Evolutionary conservation across 2,888 invertebrate species (phyloP).

Genomic region (Lasius platythorax): DNA sequence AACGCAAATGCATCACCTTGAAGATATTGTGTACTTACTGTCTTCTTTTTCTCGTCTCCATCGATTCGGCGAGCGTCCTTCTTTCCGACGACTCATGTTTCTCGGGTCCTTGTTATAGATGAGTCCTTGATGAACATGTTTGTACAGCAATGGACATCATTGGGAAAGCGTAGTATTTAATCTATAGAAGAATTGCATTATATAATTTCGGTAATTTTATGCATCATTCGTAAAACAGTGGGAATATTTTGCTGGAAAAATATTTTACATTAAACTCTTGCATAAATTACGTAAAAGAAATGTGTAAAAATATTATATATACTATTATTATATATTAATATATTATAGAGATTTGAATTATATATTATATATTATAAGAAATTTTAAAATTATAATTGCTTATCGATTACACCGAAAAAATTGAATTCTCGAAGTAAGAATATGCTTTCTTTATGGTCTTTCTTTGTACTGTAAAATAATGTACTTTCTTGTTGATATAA

Average conservation of each 20-base stretch:
- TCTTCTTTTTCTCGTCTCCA: conserved; percentile 21
- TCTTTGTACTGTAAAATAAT: too few relatives aligned
- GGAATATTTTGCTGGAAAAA: neutral
- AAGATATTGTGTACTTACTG: conserved; percentile 40
- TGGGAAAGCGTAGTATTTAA: neutral
- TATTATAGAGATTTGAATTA: neutral
- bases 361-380: neutral
- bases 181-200: neutral
- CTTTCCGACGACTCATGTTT: conserved; percentile 44
- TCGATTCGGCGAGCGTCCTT: conserved; percentile 61
- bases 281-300: neutral
- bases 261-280: neutral
- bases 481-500: too few relatives aligned
- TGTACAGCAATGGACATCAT: neutral
- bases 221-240: neutral
- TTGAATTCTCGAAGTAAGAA: too few relatives aligned
- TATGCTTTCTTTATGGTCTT: too few relatives aligned
- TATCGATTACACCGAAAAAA: neutral
- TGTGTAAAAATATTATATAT: neutral
- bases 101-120: conserved; percentile 31
- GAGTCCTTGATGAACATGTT: conserved; percentile 38
- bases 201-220: neutral
- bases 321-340: neutral
- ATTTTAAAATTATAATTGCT: neutral
- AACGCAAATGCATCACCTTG: conserved; percentile 68